phyloP scores from a whole-genome alignment of 2,113 vertebrate species.

The Syrmaticus mikado region DNA sequence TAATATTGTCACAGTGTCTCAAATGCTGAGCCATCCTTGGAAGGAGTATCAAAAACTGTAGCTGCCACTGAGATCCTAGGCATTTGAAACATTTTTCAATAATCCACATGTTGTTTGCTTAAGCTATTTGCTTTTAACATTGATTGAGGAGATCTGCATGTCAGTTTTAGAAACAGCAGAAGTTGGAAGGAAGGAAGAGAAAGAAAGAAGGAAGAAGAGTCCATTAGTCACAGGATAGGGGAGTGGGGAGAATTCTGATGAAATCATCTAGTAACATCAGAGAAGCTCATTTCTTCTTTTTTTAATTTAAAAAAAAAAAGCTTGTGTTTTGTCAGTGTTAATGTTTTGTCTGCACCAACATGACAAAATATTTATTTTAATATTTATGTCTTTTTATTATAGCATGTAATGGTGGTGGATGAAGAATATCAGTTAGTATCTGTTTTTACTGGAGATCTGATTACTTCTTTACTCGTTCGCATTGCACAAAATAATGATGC shows the following conservation, averaged over 20 bases:
- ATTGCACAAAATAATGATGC: background rate
- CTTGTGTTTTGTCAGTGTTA: background rate
- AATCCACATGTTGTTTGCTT: background rate
- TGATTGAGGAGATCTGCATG: background rate
- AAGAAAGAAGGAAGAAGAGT: background rate
- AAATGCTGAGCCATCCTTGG: background rate
- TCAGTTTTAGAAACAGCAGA: background rate
- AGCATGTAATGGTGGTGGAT: background rate
- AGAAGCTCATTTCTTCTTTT: background rate
- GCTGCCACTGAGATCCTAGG: accelerated
- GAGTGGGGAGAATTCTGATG: accelerated
- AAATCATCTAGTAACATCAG: background rate
- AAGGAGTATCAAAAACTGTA: background rate
- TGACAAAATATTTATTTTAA: background rate
- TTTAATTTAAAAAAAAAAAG: background rate
- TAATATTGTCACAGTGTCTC: background rate
- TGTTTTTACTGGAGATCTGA: background rate
- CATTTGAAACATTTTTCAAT: background rate
- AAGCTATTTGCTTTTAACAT: background rate
- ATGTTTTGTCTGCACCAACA: background rate
- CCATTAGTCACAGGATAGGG: background rate
- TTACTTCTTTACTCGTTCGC: background rate
- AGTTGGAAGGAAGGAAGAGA: background rate
- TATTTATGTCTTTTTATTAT: background rate
- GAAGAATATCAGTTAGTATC: background rate